Base-by-base conservation (phyloP, 2,113 vertebrate species). In the Ifrita kowaldi region DNA sequence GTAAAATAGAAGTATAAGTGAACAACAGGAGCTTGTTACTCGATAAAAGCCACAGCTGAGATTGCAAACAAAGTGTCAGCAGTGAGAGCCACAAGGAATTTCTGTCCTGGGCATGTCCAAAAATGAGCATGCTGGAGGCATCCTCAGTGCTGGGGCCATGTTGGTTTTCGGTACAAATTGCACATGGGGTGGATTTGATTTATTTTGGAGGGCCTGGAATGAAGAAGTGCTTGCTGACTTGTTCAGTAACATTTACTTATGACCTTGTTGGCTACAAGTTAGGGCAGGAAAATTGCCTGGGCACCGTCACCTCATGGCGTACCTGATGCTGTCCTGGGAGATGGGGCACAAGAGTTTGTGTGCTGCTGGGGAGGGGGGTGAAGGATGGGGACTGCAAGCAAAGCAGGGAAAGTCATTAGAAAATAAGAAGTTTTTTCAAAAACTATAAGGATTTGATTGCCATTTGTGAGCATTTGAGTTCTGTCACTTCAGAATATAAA, bases 51-150 rank as follows among this genome's bases (percentile, higher is more conserved):
- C 56, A 16, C 19, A 44, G 37, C 16, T 62, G 18, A 53, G n/a
- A 57, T 3, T 10, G 77, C 42, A 55, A 65, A 50, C 19, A 19
- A 33, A 28, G 41, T 27, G 41, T 52, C 53, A 81, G 64, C 28
- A 62, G 28, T 23, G 9, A 60, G n/a, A 83, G 21, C 24, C 24
- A 2, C 39, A 4, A 73, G 46, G 35, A 44, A 19, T 28, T 84
- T 46, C 33, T 50, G 2, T 4, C 0, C 2, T 13, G 33, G 49
- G 6, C 42, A 63, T 52, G 2, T 13, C 27, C 27, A 27, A 52
- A 64, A 76, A 37, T 57, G 57, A 84, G 50, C 57, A 12, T 69
- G 44, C 37, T 79, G 71, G 23, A 28, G 24, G 23, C 16, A 23
- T 2, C 33, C 7, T 27, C 84, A 28, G n/a, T 35, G n/a, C 44